These are phyloP conservation scores for Forbesichthys agassizii DNA, from an alignment of 2,113 vertebrate genomes.

Conservation along the genomic window DNA sequence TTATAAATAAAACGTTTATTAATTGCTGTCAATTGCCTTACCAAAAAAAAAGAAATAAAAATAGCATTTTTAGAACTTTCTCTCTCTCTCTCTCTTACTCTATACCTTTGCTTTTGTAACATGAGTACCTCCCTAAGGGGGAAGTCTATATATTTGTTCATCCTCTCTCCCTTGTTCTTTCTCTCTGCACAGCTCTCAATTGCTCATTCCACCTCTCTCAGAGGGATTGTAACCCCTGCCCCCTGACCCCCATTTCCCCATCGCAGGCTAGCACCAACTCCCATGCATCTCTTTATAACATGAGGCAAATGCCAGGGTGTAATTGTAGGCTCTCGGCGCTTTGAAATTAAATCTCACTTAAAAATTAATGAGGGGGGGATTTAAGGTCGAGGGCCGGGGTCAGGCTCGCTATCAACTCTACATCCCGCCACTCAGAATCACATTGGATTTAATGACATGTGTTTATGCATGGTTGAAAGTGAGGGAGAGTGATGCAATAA, in stretches of 20 bases:
- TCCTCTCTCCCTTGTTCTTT: background rate
- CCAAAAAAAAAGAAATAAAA: too few species aligned
- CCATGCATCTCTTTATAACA: constrained; percentile 39
- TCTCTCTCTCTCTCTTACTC: constrained; percentile 3
- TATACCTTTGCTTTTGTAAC: background rate
- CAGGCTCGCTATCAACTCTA: constrained; percentile 49
- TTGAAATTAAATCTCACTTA: constrained; percentile 68
- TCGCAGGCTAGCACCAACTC: constrained; percentile 6
- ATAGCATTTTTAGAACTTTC: background rate
- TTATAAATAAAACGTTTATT: too few species aligned
- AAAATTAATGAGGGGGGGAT: constrained; percentile 58
- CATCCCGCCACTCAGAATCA: constrained; percentile 45
- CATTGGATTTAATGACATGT: constrained; percentile 51
- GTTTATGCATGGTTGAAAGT: constrained; percentile 27
- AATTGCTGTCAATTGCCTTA: too few species aligned
- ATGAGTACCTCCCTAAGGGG: too few species aligned
- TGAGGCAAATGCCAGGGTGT: constrained; percentile 41
- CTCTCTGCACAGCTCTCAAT: background rate
- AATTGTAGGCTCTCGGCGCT: constrained; percentile 50
- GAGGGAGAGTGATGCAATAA: background rate
- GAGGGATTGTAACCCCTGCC: background rate
- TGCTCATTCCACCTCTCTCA: background rate
- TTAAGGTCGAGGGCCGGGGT: constrained; percentile 58
- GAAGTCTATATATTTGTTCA: background rate
- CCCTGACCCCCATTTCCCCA: background rate